Conservation (phyloP, 2,113 vertebrate genomes). For the Equus przewalskii region DNA sequence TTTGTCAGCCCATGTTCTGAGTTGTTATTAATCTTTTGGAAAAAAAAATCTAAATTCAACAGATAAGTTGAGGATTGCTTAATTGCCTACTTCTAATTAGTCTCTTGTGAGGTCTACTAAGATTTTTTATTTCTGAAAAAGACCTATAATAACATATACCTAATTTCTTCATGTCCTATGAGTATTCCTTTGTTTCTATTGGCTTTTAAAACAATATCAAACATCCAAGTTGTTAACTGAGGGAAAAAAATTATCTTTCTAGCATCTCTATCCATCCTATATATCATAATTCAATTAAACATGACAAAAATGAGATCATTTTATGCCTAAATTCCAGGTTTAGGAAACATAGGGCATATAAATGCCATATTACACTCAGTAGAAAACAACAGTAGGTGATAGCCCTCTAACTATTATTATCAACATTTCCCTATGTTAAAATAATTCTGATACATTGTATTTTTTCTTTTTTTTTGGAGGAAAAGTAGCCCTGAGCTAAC, state of each 20-base stretch:
- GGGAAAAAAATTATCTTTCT: not conserved
- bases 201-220: not conserved
- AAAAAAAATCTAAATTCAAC: not conserved
- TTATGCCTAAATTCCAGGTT: not conserved
- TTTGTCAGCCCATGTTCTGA: not conserved
- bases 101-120: not conserved
- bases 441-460: not conserved
- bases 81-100: not conserved
- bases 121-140: constrained; percentile 9
- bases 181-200: not conserved
- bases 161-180: not conserved
- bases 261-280: not conserved
- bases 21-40: not conserved
- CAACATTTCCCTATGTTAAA: not conserved
- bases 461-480: not conserved
- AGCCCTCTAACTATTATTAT: not conserved
- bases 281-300: not conserved
- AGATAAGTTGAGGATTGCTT: not conserved
- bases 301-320: not conserved
- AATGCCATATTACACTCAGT: not conserved
- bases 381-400: not conserved
- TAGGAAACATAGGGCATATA: not conserved
- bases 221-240: not conserved
- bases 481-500: too few species aligned
- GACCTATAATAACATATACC: not conserved